Evolutionary conservation across 2,797 vertebrate species (phyloP).

Genomic region (Aselliscus stoliczkanus): DNA sequence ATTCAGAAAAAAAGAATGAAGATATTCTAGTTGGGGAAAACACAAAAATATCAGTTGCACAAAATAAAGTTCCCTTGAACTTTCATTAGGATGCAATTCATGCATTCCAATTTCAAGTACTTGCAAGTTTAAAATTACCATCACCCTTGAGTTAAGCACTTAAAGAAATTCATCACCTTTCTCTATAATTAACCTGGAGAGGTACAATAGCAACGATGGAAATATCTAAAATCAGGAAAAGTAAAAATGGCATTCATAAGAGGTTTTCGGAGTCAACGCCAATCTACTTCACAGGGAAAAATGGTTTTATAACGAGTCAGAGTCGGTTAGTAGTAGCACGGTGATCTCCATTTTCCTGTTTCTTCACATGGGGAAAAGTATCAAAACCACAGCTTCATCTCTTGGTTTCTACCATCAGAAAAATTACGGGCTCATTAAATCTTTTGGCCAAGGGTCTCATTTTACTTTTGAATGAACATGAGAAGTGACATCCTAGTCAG

Average conservation of each 20-base stretch:
- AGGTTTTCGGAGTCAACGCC: not conserved
- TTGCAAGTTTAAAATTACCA: slow-evolving; percentile 35
- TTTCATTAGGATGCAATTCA: slow-evolving; percentile 20
- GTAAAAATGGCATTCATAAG: not conserved
- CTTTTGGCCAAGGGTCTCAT: not conserved
- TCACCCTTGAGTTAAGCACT: not conserved
- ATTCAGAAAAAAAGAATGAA: slow-evolving; percentile 11
- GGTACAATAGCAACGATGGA: not conserved
- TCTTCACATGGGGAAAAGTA: not conserved
- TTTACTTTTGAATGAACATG: not conserved
- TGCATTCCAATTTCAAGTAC: not conserved
- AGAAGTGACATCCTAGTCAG: not conserved
- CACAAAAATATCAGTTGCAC: not conserved
- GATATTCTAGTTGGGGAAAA: not conserved
- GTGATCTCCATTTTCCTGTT: not conserved
- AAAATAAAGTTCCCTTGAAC: slow-evolving; percentile 18
- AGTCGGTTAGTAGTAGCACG: not conserved
- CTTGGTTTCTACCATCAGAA: not conserved
- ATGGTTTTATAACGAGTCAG: not conserved
- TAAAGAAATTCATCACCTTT: slow-evolving; percentile 12
- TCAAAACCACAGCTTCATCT: not conserved
- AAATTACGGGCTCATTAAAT: not conserved
- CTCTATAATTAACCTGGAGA: slow-evolving; percentile 30
- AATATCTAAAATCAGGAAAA: not conserved
- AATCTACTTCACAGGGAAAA: not conserved